Evolutionary conservation across 2,797 vertebrate genomes (phyloP).

Genomic region (Lindbergichthys nudifrons): DNA sequence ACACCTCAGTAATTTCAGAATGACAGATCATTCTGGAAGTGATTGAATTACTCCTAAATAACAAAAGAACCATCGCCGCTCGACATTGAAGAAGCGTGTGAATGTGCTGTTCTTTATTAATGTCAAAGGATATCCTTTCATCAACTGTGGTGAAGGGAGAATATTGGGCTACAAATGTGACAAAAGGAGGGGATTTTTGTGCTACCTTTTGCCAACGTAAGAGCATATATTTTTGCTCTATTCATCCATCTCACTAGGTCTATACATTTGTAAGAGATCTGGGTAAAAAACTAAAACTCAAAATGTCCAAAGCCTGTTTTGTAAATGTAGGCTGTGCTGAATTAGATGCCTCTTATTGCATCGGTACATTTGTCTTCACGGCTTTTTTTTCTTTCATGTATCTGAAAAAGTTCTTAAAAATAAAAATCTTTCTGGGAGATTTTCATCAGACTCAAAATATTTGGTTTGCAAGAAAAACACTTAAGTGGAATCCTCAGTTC

Average conservation of each 20-base stretch:
- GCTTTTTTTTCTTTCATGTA: too few relatives aligned
- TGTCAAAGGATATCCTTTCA: slow-evolving; percentile 29
- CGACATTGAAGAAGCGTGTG: slow-evolving; percentile 38
- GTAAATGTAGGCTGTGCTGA: not conserved
- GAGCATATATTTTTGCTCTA: not conserved
- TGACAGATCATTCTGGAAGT: slow-evolving; percentile 38
- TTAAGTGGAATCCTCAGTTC: slow-evolving; percentile 29
- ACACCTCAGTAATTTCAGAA: slow-evolving; percentile 36
- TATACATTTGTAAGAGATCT: too few relatives aligned
- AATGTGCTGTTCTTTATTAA: slow-evolving; percentile 31
- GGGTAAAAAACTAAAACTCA: too few relatives aligned
- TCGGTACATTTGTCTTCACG: too few relatives aligned
- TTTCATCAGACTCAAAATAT: not conserved
- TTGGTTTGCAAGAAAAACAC: slow-evolving; percentile 12
- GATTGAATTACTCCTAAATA: slow-evolving; percentile 41
- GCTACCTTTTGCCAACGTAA: not conserved
- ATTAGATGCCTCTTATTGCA: not conserved
- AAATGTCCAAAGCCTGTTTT: not conserved
- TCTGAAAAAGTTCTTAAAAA: too few relatives aligned
- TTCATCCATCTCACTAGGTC: not conserved
- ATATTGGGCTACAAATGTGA: slow-evolving; percentile 6
- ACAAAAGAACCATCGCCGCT: slow-evolving; percentile 44
- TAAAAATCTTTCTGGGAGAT: not conserved
- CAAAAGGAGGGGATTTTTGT: slow-evolving; percentile 3
- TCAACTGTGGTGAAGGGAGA: slow-evolving; percentile 13